These are phyloP conservation scores for Ectropis crepuscularia DNA, from an alignment of 2,888 invertebrate genomes.

Conservation along the genomic window DNA sequence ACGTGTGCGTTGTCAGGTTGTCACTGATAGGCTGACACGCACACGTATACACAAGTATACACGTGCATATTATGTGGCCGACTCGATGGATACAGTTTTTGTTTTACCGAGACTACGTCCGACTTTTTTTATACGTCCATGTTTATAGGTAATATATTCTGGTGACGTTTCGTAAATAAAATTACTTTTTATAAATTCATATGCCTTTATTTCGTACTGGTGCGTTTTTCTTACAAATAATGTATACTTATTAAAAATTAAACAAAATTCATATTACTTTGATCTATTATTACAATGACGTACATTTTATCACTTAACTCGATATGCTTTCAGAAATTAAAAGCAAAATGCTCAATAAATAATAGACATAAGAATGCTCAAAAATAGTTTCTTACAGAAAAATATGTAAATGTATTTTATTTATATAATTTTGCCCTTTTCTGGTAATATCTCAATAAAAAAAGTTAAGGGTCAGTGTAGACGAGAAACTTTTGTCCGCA, in stretches of 20 bases:
- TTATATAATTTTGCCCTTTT: slow-evolving; percentile 46
- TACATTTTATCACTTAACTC: slow-evolving; percentile 68
- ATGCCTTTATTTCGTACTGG: slow-evolving; percentile 85
- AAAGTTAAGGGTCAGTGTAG: no score
- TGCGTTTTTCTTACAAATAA: slow-evolving; percentile 82
- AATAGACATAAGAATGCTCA: slow-evolving; percentile 38
- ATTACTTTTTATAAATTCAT: slow-evolving; percentile 73
- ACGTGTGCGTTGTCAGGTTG: no score
- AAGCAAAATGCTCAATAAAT: slow-evolving; percentile 47
- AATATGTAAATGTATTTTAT: slow-evolving; percentile 43
- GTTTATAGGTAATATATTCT: background rate
- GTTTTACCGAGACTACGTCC: no score
- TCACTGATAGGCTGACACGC: no score
- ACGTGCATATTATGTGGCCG: no score
- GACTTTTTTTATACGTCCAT: no score
- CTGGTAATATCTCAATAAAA: slow-evolving; percentile 28
- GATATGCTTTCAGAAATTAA: slow-evolving; percentile 73
- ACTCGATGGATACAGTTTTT: no score
- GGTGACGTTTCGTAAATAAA: slow-evolving; percentile 1
- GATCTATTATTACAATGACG: slow-evolving; percentile 66
- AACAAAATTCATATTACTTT: slow-evolving; percentile 57
- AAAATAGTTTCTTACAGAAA: slow-evolving; percentile 38
- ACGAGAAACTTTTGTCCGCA: no score
- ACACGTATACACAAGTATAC: no score
- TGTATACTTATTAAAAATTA: slow-evolving; percentile 73